Evolutionary conservation across 2,113 vertebrate species (phyloP).

Genomic region (Vanacampus margaritifer): DNA sequence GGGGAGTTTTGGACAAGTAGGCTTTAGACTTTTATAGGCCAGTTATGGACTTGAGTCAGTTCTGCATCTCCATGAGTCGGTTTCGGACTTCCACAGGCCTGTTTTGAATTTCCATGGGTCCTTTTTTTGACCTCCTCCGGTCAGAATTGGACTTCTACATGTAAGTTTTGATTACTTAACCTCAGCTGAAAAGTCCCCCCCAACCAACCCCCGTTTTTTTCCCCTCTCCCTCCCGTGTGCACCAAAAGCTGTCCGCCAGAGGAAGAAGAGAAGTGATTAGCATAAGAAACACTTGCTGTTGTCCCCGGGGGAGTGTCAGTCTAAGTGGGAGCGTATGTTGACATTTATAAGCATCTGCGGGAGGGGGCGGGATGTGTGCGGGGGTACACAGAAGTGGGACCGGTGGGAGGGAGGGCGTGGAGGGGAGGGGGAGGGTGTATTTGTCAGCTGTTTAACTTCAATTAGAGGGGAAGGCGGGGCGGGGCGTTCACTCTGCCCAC

Average conservation of each 20-base stretch:
- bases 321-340: constrained; percentile 69
- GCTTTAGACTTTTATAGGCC: too few relatives aligned
- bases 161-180: not conserved
- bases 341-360: constrained; percentile 68
- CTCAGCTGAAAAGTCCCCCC: not conserved
- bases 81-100: too few relatives aligned
- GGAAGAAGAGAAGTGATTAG: constrained; percentile 53
- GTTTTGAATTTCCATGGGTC: constrained; percentile 38
- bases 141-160: not conserved
- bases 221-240: constrained; percentile 44
- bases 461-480: not conserved
- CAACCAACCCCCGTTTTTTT: not conserved
- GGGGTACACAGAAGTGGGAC: constrained; percentile 53
- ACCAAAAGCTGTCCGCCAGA: constrained; percentile 61
- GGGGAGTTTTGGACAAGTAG: too few relatives aligned
- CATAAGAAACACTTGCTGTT: constrained; percentile 61
- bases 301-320: constrained; percentile 68
- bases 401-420: not conserved
- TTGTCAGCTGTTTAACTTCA: not conserved
- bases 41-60: too few relatives aligned
- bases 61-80: too few relatives aligned
- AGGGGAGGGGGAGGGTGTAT: not conserved
- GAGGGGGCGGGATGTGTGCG: constrained; percentile 58
- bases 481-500: too few relatives aligned
- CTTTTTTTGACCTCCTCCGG: constrained; percentile 11